Base-by-base conservation (phyloP, 2,797 vertebrate species). In the Mareca strepera region DNA sequence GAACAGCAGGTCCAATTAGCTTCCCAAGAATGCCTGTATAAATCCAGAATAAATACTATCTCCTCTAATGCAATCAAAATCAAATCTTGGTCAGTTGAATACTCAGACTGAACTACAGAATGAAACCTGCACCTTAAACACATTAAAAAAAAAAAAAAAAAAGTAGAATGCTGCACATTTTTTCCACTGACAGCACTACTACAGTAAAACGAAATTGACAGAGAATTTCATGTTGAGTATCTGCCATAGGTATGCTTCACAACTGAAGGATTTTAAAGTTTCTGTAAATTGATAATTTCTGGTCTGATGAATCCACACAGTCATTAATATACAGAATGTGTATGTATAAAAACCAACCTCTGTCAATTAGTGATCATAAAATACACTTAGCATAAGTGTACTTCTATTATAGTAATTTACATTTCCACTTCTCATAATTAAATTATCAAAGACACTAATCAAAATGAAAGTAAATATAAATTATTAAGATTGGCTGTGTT, bases 281-380 rank as follows among this genome's bases (percentile, higher is more conserved):
- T 92, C 79, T 73, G n/a, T 44, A 79, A 29, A 17, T 43, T 62
- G 60, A 7, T 53, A 72, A 56, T 21, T 88, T 93, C 72, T 78
- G 60, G 89, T 77, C 60, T 94, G 41, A 85, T 33, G 10, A 94
- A 91, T 56, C 25, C 62, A 87, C 77, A 77, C 21, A 59, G 52
- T 48, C 12, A 60, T 66, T 73, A 86, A 67, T 29, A 78, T 20
- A 86, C 1, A 8, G 79, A 69, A 86, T 28, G 43, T 33, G 22
- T 39, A 78, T 41, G 11, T 86, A 78, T 63, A 73, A 82, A 90
- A 90, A 82, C 16, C 41, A 92, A 59, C 23, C 62, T 83, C 46
- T 63, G 21, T 46, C 73, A 81, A 60, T 78, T 76, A 73, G 33
- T 31, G 58, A 93, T 86, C 66, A 68, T n/a, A 78, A 96, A 92